Evolutionary conservation across 2,888 invertebrate genomes (phyloP).

Genomic region (Drosophila mimetica): DNA sequence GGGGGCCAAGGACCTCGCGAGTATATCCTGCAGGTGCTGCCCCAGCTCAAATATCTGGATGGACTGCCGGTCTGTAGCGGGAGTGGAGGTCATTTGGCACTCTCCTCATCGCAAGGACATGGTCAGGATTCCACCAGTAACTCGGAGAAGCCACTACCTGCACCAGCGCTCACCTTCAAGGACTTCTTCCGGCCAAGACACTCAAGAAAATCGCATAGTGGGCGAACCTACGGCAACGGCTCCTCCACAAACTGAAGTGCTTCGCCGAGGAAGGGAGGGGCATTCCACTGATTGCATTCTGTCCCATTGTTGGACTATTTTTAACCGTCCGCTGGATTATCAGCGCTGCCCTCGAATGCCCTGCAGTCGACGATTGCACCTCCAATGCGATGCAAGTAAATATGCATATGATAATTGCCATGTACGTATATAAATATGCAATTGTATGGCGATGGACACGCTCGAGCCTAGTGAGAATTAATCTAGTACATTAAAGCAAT

Average conservation of each 20-base stretch:
- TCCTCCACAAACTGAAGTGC: conserved; percentile 73
- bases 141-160: conserved; percentile 49
- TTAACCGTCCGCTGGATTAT: conserved; percentile 52
- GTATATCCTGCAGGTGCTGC: conserved; percentile 75
- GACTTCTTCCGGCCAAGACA: conserved; percentile 75
- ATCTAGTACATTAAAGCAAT: conserved; percentile 33
- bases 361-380: conserved; percentile 58
- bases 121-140: conserved; percentile 56
- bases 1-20: conserved; percentile 58
- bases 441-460: conserved; percentile 33
- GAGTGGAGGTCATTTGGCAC: conserved; percentile 9
- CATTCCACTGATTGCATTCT: conserved; percentile 33
- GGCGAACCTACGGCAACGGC: conserved; percentile 44
- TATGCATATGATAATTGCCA: conserved; percentile 35
- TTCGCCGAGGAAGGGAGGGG: conserved; percentile 5
- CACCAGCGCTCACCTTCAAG: conserved; percentile 70
- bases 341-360: conserved; percentile 47
- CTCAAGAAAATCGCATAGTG: conserved; percentile 58
- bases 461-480: conserved; percentile 32
- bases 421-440: conserved; percentile 22
- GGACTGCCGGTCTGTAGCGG: conserved; percentile 53
- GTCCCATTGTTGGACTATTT: conserved; percentile 52
- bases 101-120: conserved; percentile 52
- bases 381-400: conserved; percentile 31
- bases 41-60: conserved; percentile 77